Base-by-base conservation (phyloP, 2,113 vertebrate genomes). In the Pimephales promelas region DNA sequence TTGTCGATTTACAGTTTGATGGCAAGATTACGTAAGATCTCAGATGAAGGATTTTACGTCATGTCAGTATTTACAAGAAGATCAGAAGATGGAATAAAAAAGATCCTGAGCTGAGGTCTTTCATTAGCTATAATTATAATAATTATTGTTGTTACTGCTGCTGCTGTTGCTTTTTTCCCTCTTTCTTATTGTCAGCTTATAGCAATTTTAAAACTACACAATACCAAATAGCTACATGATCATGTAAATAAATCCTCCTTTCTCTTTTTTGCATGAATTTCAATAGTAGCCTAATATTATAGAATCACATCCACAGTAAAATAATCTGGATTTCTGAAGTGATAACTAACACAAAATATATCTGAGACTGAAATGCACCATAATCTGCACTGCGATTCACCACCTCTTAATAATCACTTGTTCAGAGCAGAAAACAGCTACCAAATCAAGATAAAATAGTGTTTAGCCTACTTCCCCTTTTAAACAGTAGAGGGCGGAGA, bases 401-500 rank as follows among this genome's bases (percentile, higher is more conserved):
- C 3, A 20, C 8, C 61, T 40, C n/a, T n/a, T n/a, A 40, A 40
- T 40, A 40, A 40, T 40, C 7, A 40, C 40, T 40, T 40, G 36
- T 40, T 31, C 31, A 36, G 36, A 3, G 22, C 10, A 5, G 10
- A 24, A 36, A 49, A 34, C n/a, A 49, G 31, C n/a, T 9, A 28
- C n/a, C n/a, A n/a, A n/a, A n/a, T 72, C 47, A 14, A 16, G 24
- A 52, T 22, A 18, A 34, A 34, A 64, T 20, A n/a, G 62, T 66
- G 9, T 74, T 18, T 28, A 74, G 28, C n/a, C n/a, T n/a, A n/a
- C n/a, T 76, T 57, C 2, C 31, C n/a, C 40, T n/a, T 57, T 22
- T 36, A 36, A 76, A 56, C 74, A 57, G 52, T 52, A 76, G 74
- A 76, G 52, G 74, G 74, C 52, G 52, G 10, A 22, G 3, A n/a